phyloP scores from a whole-genome alignment of 2,888 invertebrate species.

The Brachyptera putata region DNA sequence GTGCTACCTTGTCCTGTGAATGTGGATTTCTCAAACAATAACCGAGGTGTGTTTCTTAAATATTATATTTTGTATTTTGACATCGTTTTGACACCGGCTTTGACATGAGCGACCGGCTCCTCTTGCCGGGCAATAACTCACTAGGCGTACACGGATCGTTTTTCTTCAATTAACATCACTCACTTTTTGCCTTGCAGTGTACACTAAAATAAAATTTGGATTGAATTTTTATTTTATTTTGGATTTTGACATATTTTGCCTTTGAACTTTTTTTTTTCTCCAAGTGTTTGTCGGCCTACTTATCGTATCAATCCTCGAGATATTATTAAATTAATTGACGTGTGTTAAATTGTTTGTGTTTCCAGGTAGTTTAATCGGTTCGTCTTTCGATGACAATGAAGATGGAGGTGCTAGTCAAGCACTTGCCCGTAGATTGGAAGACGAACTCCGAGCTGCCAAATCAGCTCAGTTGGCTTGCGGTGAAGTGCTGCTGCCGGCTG shows the following conservation, averaged over 20 bases:
- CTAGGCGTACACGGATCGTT: neutral
- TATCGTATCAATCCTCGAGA: no score
- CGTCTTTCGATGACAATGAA: conserved; percentile 35
- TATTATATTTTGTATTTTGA: neutral
- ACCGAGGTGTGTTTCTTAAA: conserved; percentile 16
- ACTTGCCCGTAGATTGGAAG: conserved; percentile 70
- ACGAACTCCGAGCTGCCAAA: conserved; percentile 75
- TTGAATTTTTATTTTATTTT: neutral
- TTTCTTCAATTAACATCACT: neutral
- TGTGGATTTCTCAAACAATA: conserved; percentile 66
- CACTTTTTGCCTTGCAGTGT: neutral
- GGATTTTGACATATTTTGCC: neutral
- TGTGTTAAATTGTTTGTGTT: neutral
- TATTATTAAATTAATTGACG: neutral
- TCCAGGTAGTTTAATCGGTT: conserved; percentile 31
- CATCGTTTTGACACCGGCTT: no score
- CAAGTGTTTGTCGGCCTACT: no score
- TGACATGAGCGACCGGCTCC: no score
- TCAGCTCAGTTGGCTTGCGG: conserved; percentile 75
- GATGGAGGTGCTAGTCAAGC: conserved; percentile 48
- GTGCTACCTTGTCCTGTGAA: conserved; percentile 72
- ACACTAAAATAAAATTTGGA: neutral
- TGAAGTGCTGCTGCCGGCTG: conserved; percentile 80
- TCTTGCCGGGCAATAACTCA: neutral
- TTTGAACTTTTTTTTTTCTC: neutral